phyloP scores from a whole-genome alignment of 2,113 vertebrate genomes.

The Crotophaga sulcirostris region DNA sequence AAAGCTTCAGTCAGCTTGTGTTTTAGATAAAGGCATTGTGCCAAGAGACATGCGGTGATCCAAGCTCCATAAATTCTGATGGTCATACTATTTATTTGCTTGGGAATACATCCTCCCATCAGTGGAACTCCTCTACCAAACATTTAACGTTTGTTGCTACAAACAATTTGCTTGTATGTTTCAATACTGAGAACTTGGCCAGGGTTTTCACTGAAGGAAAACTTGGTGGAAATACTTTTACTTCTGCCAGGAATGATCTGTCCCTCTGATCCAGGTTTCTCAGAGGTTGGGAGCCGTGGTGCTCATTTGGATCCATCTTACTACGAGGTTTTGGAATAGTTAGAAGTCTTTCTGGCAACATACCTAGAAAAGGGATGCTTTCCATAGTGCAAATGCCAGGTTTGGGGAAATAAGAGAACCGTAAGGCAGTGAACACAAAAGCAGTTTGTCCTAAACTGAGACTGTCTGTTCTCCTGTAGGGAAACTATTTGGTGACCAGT shows the following conservation, averaged over 20 bases:
- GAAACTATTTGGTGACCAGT: background rate
- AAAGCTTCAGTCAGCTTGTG: background rate
- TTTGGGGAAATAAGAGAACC: background rate
- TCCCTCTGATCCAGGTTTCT: constrained; percentile 5
- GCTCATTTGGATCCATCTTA: background rate
- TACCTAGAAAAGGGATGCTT: background rate
- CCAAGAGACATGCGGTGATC: background rate
- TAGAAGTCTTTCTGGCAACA: background rate
- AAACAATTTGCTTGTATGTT: background rate
- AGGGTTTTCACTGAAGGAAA: background rate
- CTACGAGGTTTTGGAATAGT: background rate
- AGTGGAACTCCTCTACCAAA: background rate
- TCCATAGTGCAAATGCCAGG: background rate
- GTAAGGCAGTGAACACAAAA: background rate
- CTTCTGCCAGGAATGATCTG: constrained; percentile 41
- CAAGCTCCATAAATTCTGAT: background rate
- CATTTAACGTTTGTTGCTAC: background rate
- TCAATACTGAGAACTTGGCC: background rate
- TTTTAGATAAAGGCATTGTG: background rate
- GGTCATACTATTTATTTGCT: background rate
- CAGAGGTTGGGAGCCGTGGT: background rate
- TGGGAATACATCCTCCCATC: background rate
- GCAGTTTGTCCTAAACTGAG: background rate
- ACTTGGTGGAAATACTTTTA: background rate
- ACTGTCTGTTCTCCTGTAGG: background rate